A percentile compares a stretch with the other conserved stretches of the same genome.
These are phyloP conservation scores for Zingel zingel DNA, from an alignment of 2,113 vertebrate species.

Conservation along the genomic window DNA sequence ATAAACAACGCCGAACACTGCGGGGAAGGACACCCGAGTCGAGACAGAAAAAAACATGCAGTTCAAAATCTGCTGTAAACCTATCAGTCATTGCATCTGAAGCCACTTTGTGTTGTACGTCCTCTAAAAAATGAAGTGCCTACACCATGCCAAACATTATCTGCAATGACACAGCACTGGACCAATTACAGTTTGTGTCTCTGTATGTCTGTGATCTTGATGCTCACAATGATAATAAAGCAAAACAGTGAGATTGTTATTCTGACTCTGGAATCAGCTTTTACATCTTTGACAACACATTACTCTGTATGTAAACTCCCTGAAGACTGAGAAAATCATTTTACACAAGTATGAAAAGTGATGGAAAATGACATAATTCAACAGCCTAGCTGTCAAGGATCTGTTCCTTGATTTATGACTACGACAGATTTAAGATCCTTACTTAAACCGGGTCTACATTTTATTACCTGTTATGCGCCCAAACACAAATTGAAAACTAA, in stretches of 20 bases:
- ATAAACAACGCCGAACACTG: constrained; percentile 57
- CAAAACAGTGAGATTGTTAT: constrained; percentile 66
- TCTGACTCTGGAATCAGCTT: constrained; percentile 69
- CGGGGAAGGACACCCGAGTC: constrained; percentile 49
- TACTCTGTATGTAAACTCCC: constrained; percentile 72
- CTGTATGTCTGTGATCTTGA: constrained; percentile 48
- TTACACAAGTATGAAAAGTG: constrained; percentile 73
- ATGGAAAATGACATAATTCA: constrained; percentile 73
- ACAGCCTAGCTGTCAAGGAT: constrained; percentile 44
- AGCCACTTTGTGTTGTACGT: constrained; percentile 37
- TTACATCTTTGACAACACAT: constrained; percentile 76
- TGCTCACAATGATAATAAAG: constrained; percentile 67
- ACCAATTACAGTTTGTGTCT: constrained; percentile 57
- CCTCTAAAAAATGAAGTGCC: constrained; percentile 58
- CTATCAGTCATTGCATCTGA: constrained; percentile 57
- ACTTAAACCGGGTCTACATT: constrained; percentile 36
- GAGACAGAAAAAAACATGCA: constrained; percentile 50
- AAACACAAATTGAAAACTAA: constrained; percentile 63
- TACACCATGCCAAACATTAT: constrained; percentile 39
- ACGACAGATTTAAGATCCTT: constrained; percentile 40
- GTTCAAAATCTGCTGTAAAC: constrained; percentile 42
- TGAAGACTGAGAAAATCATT: constrained; percentile 73
- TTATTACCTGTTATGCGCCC: constrained; percentile 36
- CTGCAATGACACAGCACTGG: constrained; percentile 55
- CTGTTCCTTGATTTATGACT: constrained; percentile 58